A percentile compares a stretch with the other conserved stretches of the same genome.
phyloP scores from a whole-genome alignment of 2,113 vertebrate genomes.

The Noctilio leporinus region DNA sequence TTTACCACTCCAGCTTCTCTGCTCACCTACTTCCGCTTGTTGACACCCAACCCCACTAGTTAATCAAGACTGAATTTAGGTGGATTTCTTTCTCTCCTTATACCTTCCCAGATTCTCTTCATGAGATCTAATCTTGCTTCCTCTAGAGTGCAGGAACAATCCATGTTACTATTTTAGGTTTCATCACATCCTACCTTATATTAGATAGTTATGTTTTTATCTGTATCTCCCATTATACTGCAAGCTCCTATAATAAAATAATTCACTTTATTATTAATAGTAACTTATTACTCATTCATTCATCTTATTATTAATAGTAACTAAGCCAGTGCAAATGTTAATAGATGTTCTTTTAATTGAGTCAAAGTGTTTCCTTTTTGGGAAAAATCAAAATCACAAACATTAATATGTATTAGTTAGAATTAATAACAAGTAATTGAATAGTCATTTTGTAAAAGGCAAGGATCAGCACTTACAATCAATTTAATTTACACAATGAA shows the following conservation, averaged over 20 bases:
- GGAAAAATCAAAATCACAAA: constrained; percentile 75
- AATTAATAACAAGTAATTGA: constrained; percentile 65
- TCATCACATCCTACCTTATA: neutral
- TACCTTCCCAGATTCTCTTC: neutral
- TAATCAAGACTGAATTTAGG: neutral
- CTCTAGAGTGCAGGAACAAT: neutral
- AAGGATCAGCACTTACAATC: constrained; percentile 21
- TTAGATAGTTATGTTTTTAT: neutral
- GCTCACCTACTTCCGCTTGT: neutral
- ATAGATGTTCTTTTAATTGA: constrained; percentile 36
- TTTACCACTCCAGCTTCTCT: neutral
- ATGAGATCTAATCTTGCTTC: neutral
- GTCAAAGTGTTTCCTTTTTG: constrained; percentile 64
- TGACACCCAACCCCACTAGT: neutral
- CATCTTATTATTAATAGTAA: neutral
- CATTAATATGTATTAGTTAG: constrained; percentile 69
- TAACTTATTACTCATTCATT: neutral
- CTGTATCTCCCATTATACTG: neutral
- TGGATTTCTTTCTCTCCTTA: neutral
- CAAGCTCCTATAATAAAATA: neutral
- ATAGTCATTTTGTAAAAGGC: constrained; percentile 47
- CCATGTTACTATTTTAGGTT: neutral
- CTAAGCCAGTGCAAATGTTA: constrained; percentile 21
- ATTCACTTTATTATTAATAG: neutral
- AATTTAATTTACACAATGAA: constrained; percentile 16